phyloP scores from a whole-genome alignment of 2,113 vertebrate genomes.

The Sclerurus mexicanus region DNA sequence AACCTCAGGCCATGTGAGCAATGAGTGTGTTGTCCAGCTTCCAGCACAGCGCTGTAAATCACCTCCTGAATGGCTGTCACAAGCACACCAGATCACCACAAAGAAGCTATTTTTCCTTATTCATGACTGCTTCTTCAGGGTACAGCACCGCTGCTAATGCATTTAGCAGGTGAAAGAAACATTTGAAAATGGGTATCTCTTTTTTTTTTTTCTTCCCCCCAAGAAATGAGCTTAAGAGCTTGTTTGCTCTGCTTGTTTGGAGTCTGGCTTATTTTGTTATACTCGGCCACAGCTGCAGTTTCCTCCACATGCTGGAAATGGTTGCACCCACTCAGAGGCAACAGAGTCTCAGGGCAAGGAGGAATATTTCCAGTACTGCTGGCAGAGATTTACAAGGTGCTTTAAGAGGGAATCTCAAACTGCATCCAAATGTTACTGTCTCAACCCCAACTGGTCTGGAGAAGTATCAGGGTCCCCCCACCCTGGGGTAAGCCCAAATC shows the following conservation, averaged over 20 bases:
- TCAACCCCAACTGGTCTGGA: not conserved
- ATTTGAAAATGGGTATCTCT: not conserved
- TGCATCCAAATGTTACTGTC: not conserved
- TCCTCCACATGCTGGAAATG: not conserved
- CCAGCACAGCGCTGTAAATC: slow-evolving; percentile 20
- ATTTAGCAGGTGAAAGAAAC: not conserved
- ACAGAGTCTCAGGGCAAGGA: not conserved
- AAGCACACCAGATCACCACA: not conserved
- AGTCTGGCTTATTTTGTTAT: not conserved
- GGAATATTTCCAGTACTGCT: not conserved
- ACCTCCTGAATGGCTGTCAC: slow-evolving; percentile 8
- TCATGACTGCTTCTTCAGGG: accelerated
- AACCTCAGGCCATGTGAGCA: not conserved
- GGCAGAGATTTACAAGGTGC: not conserved
- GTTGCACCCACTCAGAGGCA: not conserved
- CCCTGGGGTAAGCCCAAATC: not conserved
- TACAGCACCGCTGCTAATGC: not conserved
- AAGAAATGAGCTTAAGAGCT: not conserved
- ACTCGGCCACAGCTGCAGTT: not conserved
- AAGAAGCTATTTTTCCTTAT: slow-evolving; percentile 18
- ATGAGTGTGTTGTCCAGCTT: not conserved
- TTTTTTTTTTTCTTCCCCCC: not conserved
- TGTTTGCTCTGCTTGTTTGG: not conserved
- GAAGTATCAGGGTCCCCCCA: accelerated
- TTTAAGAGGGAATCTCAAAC: not conserved